phyloP scores from a whole-genome alignment of 2,797 vertebrate genomes.

The Sebastes goodei region DNA sequence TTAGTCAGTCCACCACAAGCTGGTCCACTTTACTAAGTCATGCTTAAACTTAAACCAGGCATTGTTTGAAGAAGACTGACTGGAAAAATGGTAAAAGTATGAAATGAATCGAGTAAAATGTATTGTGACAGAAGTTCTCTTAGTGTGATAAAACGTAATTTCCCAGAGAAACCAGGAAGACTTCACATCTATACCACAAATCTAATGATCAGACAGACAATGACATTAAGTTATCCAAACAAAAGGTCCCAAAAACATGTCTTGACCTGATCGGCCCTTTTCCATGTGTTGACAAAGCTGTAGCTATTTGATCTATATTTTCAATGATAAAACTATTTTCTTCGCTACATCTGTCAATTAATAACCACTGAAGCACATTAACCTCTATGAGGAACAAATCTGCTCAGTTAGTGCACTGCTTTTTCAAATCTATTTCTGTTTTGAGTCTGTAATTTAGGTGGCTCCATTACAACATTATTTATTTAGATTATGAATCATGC shows the following conservation, averaged over 20 bases:
- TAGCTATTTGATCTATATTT: neutral
- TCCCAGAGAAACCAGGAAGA: neutral
- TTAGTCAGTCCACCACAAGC: neutral
- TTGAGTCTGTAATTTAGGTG: conserved; percentile 81
- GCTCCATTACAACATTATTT: conserved; percentile 84
- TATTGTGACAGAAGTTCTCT: neutral
- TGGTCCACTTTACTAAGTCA: neutral
- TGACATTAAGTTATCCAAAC: conserved; percentile 3
- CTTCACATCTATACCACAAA: neutral
- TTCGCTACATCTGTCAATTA: conserved; percentile 37
- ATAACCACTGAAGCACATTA: conserved; percentile 46
- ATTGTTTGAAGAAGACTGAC: neutral
- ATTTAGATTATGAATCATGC: conserved; percentile 82
- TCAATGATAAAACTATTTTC: neutral
- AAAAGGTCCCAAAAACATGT: neutral
- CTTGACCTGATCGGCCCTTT: conserved; percentile 27
- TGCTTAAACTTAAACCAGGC: neutral
- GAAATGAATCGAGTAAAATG: neutral
- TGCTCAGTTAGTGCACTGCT: conserved; percentile 41
- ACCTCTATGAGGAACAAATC: conserved; percentile 44
- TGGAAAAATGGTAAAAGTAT: neutral
- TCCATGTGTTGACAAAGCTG: conserved; percentile 20
- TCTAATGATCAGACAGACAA: neutral
- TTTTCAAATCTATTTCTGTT: conserved; percentile 78
- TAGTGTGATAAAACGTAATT: neutral